phyloP scores from a whole-genome alignment of 2,797 vertebrate species.

The Notolabrus celidotus region DNA sequence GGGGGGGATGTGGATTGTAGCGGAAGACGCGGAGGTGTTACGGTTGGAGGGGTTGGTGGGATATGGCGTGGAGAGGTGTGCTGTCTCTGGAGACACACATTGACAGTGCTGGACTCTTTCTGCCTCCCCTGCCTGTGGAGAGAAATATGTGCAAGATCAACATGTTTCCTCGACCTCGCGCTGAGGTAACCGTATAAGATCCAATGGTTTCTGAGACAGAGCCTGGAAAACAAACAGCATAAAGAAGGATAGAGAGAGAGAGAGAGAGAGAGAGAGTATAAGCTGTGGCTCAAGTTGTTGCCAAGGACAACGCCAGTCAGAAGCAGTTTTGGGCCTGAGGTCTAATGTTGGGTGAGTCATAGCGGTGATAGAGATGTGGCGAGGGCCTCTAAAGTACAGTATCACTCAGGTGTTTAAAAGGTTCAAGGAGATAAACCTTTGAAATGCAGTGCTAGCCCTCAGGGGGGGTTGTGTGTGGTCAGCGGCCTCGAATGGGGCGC shows the following conservation, averaged over 20 bases:
- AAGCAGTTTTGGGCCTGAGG: constrained; percentile 57
- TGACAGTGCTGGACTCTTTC: constrained; percentile 18
- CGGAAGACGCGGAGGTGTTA: constrained; percentile 2
- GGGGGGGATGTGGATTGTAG: constrained; percentile 23
- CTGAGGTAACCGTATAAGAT: constrained; percentile 36
- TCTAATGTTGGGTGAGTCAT: constrained; percentile 62
- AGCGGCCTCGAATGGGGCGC: constrained; percentile 46
- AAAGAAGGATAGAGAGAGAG: not conserved
- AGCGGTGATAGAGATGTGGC: constrained; percentile 37
- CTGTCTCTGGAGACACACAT: constrained; percentile 44
- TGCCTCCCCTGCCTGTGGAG: constrained; percentile 16
- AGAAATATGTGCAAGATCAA: constrained; percentile 55
- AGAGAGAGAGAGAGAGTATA: not conserved
- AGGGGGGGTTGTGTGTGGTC: constrained; percentile 47
- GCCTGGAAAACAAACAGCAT: constrained; percentile 24
- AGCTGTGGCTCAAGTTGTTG: constrained; percentile 65
- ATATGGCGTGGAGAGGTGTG: constrained; percentile 41
- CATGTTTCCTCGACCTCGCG: constrained; percentile 39
- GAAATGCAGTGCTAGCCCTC: constrained; percentile 47
- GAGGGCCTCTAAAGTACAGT: constrained; percentile 57
- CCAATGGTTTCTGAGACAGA: constrained; percentile 30
- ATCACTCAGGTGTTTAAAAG: constrained; percentile 73
- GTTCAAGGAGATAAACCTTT: constrained; percentile 72
- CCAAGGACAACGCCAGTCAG: constrained; percentile 68
- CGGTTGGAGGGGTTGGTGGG: constrained; percentile 20